Evolutionary conservation across 2,797 vertebrate species (phyloP).

Genomic region (Chelmon rostratus): DNA sequence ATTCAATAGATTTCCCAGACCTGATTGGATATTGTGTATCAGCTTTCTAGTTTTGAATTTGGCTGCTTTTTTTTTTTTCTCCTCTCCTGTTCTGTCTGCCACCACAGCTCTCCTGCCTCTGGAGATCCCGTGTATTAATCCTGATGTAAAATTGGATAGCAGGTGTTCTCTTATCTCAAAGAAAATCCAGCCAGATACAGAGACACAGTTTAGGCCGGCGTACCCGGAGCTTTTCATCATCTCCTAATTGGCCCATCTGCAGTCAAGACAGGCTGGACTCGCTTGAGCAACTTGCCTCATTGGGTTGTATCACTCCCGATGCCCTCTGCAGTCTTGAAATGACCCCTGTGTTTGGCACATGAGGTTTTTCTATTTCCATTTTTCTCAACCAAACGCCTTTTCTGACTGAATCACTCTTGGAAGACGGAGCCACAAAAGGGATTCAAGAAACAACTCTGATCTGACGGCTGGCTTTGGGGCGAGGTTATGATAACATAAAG

Average conservation of each 20-base stretch:
- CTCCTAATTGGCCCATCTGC: slow-evolving; percentile 84
- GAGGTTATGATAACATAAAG: slow-evolving; percentile 21
- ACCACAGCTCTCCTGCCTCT: slow-evolving; percentile 14
- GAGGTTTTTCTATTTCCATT: slow-evolving; percentile 54
- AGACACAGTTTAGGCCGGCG: slow-evolving; percentile 66
- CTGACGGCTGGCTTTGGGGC: neutral
- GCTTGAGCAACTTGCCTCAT: slow-evolving; percentile 74
- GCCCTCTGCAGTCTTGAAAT: slow-evolving; percentile 71
- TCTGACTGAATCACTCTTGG: slow-evolving; percentile 24
- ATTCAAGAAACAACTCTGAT: slow-evolving; percentile 27
- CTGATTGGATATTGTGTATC: slow-evolving; percentile 67
- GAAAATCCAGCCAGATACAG: slow-evolving; percentile 67
- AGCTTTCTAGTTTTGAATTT: slow-evolving; percentile 49
- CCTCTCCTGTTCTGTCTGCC: slow-evolving; percentile 23
- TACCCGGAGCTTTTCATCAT: slow-evolving; percentile 81
- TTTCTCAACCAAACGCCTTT: slow-evolving; percentile 32
- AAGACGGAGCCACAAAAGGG: slow-evolving; percentile 9
- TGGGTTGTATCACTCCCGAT: slow-evolving; percentile 65
- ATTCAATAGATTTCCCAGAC: slow-evolving; percentile 77
- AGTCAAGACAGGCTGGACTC: slow-evolving; percentile 76
- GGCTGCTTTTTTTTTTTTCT: slow-evolving; percentile 23
- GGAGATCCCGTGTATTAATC: slow-evolving; percentile 58
- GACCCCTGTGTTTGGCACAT: slow-evolving; percentile 64
- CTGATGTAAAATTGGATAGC: slow-evolving; percentile 73
- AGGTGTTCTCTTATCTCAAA: slow-evolving; percentile 76